These are phyloP conservation scores for Eidolon helvum DNA, from an alignment of 2,113 vertebrate genomes.

Conservation along the genomic window DNA sequence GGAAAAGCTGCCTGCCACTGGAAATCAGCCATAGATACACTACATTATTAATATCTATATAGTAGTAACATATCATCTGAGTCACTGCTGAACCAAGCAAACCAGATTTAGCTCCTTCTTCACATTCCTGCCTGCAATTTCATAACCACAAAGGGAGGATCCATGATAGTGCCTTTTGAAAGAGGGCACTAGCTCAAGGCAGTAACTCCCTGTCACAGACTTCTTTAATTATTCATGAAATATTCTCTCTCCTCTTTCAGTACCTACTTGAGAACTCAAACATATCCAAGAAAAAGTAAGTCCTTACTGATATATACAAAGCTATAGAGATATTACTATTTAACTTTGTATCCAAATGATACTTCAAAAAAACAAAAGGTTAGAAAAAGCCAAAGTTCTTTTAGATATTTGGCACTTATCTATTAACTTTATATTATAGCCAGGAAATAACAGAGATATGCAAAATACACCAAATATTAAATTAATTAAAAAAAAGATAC, in stretches of 20 bases:
- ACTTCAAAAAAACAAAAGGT: background rate
- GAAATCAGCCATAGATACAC: background rate
- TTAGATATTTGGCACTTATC: background rate
- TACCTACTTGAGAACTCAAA: constrained; percentile 1
- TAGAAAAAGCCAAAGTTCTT: constrained; percentile 22
- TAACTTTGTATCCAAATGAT: constrained; percentile 39
- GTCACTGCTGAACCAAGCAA: constrained; percentile 36
- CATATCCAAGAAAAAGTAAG: background rate
- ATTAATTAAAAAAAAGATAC: background rate
- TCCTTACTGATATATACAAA: background rate
- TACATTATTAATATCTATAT: background rate
- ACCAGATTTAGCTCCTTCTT: constrained; percentile 28
- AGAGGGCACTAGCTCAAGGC: background rate
- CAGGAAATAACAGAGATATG: background rate
- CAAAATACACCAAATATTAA: background rate
- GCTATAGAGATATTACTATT: background rate
- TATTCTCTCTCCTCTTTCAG: background rate
- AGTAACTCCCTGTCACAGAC: background rate
- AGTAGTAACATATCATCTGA: background rate
- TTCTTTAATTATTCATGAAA: background rate
- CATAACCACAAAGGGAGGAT: constrained; percentile 20
- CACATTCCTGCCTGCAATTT: constrained; percentile 35
- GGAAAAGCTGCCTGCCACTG: background rate
- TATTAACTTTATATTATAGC: background rate
- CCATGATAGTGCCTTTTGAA: background rate